Evolutionary conservation across 2,113 vertebrate species (phyloP), one percentile per base, ranked within the genome.

Genomic region (Setophaga petechia): DNA sequence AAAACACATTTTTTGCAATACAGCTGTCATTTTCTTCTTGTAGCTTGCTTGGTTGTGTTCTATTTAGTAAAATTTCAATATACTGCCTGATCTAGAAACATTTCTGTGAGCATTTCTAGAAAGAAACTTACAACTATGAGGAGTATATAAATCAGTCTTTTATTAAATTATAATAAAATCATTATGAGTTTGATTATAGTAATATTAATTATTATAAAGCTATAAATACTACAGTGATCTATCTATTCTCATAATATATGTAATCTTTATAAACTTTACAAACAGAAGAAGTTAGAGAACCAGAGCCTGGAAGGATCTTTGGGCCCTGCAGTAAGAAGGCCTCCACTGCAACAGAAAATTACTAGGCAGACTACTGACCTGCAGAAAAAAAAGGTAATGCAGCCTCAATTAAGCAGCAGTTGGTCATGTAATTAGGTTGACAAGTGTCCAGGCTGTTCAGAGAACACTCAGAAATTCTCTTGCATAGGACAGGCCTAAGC

Each of bases 401-500:
- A 77, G 15, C 71, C 61, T 92, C 68, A 92, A 67, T 92, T 94
- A 94, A 71, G 65, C 52, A 75, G 62, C 0, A 10, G 30, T 65
- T 90, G 80, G 83, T 89, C 61, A 78, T 59, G 61, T 86, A 76
- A 78, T 89, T 92, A 92, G 33, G 61, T 37, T 84, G 73, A 81
- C 65, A 55, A 47, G 47, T 51, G 81, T 75, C 68, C 69, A 90
- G 75, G 46, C 63, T 93, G 62, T 92, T 83, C 59, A 88, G 71
- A 80, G 86, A 94, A 83, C 55, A 73, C 67, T 90, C 92, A 94
- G 76, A 95, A 94, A 72, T 88, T 82, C 73, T 92, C 41, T 92
- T 89, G 66, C 57, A 9, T 18, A 86, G 68, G 86, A 89, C 93
- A 95, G 43, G 83, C 86, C 66, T 52, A 90, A 92, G 76, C 80